Evolutionary conservation across 1,140 invertebrate genomes (phyloP).

Genomic region (Andricus grossulariae): DNA sequence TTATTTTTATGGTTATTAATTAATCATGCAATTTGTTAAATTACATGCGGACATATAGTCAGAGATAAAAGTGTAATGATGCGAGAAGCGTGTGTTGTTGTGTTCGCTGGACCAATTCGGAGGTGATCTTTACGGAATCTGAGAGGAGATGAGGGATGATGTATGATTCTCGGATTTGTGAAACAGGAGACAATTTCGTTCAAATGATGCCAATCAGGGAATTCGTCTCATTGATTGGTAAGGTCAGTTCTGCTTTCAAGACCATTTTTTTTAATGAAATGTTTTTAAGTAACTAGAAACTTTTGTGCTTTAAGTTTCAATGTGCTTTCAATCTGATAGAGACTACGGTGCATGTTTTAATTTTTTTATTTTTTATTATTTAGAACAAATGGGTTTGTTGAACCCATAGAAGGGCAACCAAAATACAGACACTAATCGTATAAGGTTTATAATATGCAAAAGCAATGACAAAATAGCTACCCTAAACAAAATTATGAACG

Average conservation of each 20-base stretch:
- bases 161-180: constrained; percentile 13
- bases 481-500: too few species aligned
- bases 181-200: constrained; percentile 6
- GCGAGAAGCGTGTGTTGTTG: neutral
- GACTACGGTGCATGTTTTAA: too few species aligned
- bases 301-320: too few species aligned
- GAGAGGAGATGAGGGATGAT: neutral
- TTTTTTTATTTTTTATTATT: too few species aligned
- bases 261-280: neutral
- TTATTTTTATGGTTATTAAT: neutral
- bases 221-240: constrained; percentile 25
- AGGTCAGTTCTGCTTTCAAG: neutral
- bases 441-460: too few species aligned
- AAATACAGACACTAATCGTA: too few species aligned
- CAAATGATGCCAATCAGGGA: constrained; percentile 5
- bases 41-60: neutral
- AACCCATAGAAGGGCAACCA: too few species aligned
- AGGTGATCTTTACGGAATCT: neutral
- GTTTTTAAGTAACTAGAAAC: neutral
- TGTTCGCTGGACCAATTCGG: neutral
- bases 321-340: too few species aligned
- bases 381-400: too few species aligned
- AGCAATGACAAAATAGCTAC: too few species aligned
- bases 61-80: constrained; percentile 3
- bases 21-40: neutral